These are phyloP conservation scores for Augochlora pura DNA, from an alignment of 1,140 invertebrate genomes.

Conservation along the genomic window DNA sequence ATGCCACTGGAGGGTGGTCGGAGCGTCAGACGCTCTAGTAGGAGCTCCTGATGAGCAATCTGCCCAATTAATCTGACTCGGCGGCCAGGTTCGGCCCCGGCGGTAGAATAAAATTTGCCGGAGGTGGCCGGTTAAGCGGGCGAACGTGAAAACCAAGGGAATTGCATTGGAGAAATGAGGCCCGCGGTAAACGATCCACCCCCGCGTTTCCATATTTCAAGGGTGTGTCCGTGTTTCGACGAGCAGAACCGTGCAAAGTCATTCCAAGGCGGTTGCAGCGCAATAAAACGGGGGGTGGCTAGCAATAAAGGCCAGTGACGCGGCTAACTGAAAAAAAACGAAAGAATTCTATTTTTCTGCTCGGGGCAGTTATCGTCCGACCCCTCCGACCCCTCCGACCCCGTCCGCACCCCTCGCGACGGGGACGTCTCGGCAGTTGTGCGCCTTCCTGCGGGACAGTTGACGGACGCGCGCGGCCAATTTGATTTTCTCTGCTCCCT, in stretches of 20 bases:
- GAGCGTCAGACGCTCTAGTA: no score
- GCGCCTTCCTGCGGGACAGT: slow-evolving; percentile 7
- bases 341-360: slow-evolving; percentile 29
- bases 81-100: not conserved
- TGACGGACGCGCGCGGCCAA: slow-evolving; percentile 48
- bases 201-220: slow-evolving; percentile 24
- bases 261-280: slow-evolving; percentile 23
- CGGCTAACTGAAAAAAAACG: slow-evolving; percentile 31
- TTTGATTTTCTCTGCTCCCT: slow-evolving; percentile 29
- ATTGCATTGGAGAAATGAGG: slow-evolving; percentile 30
- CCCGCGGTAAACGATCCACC: not conserved
- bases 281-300: slow-evolving; percentile 34
- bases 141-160: slow-evolving; percentile 21
- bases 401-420: no score
- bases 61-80: slow-evolving; percentile 25
- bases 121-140: slow-evolving; percentile 4
- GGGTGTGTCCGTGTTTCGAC: slow-evolving; percentile 22
- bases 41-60: not conserved
- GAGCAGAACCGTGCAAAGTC: slow-evolving; percentile 1
- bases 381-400: no score
- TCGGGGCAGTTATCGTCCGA: slow-evolving; percentile 7
- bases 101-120: slow-evolving; percentile 43
- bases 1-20: no score
- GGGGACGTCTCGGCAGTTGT: slow-evolving; percentile 17
- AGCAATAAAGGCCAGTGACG: slow-evolving; percentile 52